Conservation (phyloP, 2,113 vertebrate species). For the Aix galericulata region DNA sequence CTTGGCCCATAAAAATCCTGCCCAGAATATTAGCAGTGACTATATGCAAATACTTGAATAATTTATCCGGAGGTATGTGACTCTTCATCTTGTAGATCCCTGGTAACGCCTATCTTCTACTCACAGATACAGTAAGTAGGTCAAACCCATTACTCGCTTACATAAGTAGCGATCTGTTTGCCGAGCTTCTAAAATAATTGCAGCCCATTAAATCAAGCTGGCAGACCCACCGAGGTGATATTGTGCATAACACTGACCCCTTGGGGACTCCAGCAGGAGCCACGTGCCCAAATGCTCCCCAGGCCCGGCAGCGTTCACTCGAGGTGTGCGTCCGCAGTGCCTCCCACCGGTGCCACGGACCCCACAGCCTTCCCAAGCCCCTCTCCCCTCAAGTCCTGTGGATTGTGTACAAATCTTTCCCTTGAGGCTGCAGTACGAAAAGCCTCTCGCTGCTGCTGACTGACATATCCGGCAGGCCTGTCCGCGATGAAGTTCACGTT, state of each 20-base stretch:
- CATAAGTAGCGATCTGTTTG: conserved; percentile 28
- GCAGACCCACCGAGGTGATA: neutral
- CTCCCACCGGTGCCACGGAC: neutral
- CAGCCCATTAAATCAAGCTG: conserved; percentile 8
- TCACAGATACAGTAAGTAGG: conserved; percentile 27
- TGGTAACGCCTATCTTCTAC: neutral
- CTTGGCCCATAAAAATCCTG: neutral
- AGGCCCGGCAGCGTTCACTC: neutral
- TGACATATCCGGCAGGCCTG: neutral
- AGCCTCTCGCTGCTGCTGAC: conserved; percentile 29
- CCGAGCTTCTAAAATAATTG: neutral
- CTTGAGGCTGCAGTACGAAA: conserved; percentile 39
- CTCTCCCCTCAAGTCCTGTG: neutral
- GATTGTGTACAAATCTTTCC: conserved; percentile 26
- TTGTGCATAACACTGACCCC: neutral
- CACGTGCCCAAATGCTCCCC: neutral
- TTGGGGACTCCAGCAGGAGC: neutral
- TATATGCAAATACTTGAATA: neutral
- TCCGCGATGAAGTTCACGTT: neutral
- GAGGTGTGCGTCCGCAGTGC: neutral
- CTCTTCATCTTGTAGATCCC: neutral
- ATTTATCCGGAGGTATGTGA: neutral
- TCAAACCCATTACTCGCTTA: conserved; percentile 40
- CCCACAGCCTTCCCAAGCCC: neutral
- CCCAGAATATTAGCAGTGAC: neutral